phyloP scores from a whole-genome alignment of 2,888 invertebrate genomes.

The Macrophya annulata region DNA sequence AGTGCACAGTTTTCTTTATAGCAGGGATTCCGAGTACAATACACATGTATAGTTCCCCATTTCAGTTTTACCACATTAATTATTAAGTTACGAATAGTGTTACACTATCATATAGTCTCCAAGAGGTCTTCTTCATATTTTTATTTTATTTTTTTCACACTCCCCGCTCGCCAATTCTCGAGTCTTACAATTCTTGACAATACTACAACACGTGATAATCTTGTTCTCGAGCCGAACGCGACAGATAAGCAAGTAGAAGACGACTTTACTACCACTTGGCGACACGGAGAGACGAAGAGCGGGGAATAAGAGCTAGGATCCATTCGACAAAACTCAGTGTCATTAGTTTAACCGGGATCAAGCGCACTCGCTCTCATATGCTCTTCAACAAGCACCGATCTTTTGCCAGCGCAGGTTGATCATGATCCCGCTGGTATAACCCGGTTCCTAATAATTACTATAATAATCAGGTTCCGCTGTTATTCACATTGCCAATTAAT shows the following conservation, averaged over 20 bases:
- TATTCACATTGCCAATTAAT: neutral
- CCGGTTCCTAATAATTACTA: constrained; percentile 16
- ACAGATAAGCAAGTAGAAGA: constrained; percentile 20
- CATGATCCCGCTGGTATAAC: constrained; percentile 20
- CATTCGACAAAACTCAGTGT: constrained; percentile 23
- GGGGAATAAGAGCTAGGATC: constrained; percentile 31
- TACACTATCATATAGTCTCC: neutral
- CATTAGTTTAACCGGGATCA: constrained; percentile 18
- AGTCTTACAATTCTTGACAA: constrained; percentile 1
- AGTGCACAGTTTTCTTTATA: neutral
- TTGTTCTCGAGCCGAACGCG: neutral
- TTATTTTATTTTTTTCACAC: neutral
- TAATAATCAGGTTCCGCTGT: neutral
- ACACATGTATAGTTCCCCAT: no score
- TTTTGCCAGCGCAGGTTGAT: constrained; percentile 16
- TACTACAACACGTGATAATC: constrained; percentile 20
- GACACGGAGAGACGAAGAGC: neutral
- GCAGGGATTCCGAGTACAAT: neutral
- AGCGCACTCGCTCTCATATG: neutral
- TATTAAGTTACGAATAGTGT: neutral
- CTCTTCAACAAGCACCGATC: neutral
- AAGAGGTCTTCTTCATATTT: neutral
- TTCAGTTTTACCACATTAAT: neutral
- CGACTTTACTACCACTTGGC: neutral
- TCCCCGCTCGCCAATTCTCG: neutral